A percentile compares a stretch with the other conserved stretches of the same genome.
phyloP scores from a whole-genome alignment of 2,113 vertebrate genomes.

The Arothron firmamentum region DNA sequence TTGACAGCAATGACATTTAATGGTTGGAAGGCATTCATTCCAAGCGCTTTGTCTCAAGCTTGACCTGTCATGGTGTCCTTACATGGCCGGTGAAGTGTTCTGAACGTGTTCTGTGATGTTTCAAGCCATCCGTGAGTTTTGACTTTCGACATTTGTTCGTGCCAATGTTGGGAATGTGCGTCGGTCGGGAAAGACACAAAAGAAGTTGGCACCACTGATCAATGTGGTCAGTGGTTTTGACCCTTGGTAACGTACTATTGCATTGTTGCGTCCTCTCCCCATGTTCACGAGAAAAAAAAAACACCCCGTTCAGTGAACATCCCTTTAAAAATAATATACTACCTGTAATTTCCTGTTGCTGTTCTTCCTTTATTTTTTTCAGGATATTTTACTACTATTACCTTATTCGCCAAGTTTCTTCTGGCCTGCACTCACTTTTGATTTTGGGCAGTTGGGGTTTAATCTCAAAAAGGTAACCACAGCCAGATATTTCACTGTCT shows the following conservation, averaged over 20 bases:
- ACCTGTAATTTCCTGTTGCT: no score
- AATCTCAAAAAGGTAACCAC: no score
- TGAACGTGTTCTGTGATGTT: conserved; percentile 43
- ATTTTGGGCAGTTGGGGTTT: no score
- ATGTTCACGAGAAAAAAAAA: no score
- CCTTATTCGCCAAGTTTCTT: no score
- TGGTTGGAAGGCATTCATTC: conserved; percentile 52
- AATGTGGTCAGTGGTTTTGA: conserved; percentile 8
- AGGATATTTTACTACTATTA: no score
- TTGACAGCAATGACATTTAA: conserved; percentile 65
- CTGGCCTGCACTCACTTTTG: no score
- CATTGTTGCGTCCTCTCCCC: background rate
- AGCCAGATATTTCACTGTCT: no score
- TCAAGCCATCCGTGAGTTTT: conserved; percentile 39
- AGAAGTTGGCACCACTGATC: background rate
- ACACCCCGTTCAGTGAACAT: no score
- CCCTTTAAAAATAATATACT: no score
- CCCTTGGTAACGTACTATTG: background rate
- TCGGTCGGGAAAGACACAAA: conserved; percentile 16
- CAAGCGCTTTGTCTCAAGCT: conserved; percentile 55
- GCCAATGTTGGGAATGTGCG: conserved; percentile 1
- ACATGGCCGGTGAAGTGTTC: conserved; percentile 9
- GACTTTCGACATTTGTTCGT: conserved; percentile 31
- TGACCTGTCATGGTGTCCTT: conserved; percentile 56
- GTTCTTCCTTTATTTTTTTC: no score